These are phyloP conservation scores for Melanotus villosus DNA, from an alignment of 2,888 invertebrate species.

Conservation along the genomic window DNA sequence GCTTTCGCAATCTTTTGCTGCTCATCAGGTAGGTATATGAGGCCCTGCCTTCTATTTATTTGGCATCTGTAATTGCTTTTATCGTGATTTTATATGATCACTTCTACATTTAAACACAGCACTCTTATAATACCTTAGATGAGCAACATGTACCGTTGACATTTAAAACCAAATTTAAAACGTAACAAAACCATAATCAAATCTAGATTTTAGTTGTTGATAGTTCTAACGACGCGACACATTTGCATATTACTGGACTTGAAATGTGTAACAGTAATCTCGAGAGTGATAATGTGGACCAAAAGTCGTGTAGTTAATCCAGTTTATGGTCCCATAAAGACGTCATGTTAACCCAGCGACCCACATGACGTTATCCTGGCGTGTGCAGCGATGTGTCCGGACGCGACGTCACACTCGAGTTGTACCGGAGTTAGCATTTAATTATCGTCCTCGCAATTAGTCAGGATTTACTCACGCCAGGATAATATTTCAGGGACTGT, in stretches of 20 bases:
- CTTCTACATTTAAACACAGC: no score
- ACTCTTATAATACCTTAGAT: no score
- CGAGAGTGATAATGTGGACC: conserved; percentile 40
- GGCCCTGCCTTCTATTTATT: no score
- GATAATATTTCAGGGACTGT: conserved; percentile 59
- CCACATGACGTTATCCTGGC: conserved; percentile 60
- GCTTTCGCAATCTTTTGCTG: no score
- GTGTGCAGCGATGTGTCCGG: conserved; percentile 58
- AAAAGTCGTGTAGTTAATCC: conserved; percentile 50
- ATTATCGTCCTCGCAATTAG: conserved; percentile 60
- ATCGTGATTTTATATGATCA: no score
- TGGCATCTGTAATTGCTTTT: no score
- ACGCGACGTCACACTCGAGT: conserved; percentile 50
- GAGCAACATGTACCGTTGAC: no score
- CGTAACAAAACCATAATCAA: no score
- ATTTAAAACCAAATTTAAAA: no score
- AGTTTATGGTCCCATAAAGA: conserved; percentile 60
- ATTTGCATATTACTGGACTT: conserved; percentile 22
- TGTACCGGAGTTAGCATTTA: conserved; percentile 59
- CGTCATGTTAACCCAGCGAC: conserved; percentile 58
- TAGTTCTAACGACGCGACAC: no score
- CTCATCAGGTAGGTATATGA: no score
- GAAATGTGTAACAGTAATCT: conserved; percentile 31
- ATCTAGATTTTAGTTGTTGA: no score
- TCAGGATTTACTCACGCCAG: conserved; percentile 55